Conservation (phyloP, 1,140 invertebrate genomes). For the Drosophila funebris region DNA sequence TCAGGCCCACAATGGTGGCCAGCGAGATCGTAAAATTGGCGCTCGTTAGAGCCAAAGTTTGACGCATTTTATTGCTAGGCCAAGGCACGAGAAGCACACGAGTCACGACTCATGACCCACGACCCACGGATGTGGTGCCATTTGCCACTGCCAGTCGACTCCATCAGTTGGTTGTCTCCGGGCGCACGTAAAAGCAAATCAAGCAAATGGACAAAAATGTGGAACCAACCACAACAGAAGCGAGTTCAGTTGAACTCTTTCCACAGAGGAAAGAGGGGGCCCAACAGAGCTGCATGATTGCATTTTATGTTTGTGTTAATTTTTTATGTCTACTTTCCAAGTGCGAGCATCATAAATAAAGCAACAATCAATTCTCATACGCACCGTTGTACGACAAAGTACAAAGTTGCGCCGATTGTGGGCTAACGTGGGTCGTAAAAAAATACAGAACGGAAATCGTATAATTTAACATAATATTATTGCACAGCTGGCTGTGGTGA, state of each 20-base stretch:
- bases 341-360: slow-evolving; percentile 69
- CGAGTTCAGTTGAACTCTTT: slow-evolving; percentile 31
- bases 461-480: slow-evolving; percentile 82
- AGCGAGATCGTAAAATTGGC: slow-evolving; percentile 66
- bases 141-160: not conserved
- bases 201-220: slow-evolving; percentile 70
- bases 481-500: slow-evolving; percentile 61
- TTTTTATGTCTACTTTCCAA: slow-evolving; percentile 78
- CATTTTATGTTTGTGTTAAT: slow-evolving; percentile 80
- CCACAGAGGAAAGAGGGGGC: not conserved
- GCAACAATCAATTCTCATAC: slow-evolving; percentile 81
- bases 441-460: slow-evolving; percentile 69
- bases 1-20: slow-evolving; percentile 31
- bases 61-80: slow-evolving; percentile 70
- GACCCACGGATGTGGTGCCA: not conserved
- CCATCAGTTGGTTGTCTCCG: slow-evolving; percentile 36
- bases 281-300: slow-evolving; percentile 71
- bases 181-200: slow-evolving; percentile 76
- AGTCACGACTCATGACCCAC: slow-evolving; percentile 15
- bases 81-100: slow-evolving; percentile 21
- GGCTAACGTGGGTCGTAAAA: slow-evolving; percentile 60
- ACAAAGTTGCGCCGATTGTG: slow-evolving; percentile 32
- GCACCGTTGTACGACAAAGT: slow-evolving; percentile 71
- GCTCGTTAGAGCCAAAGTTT: slow-evolving; percentile 75
- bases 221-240: not conserved